Evolutionary conservation across 2,888 invertebrate species (phyloP), one percentile per base, ranked within the genome.

Genomic region (Mythimna lalbum): DNA sequence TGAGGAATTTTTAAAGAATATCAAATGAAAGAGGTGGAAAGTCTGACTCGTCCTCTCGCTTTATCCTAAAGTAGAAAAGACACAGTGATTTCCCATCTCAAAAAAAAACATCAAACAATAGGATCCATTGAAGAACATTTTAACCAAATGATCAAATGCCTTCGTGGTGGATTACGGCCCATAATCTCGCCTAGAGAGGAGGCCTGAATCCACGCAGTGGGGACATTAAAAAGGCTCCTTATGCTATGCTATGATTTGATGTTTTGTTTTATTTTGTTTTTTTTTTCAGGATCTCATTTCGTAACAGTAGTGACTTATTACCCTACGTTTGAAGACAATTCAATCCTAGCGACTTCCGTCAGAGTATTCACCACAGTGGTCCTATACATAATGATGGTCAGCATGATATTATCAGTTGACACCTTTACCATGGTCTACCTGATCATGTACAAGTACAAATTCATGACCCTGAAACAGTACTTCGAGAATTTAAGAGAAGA

Each of bases 361-460:
- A 84, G 95, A 72, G 80, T 93, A 3, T 85, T 89, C 27, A 88
- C 85, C 1, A 94, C 96, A 2, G 9, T 87, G 0, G 78, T 92
- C 10, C 82, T 95, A 0, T 84, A 81, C 10, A 7, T 90, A 0
- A 89, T 95, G 90, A 71, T 95, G 90, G 50, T 92, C 21, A 90
- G 89, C 0, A 95, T 96, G 94, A 93, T 93, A 2, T 70, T 93
- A n/a, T 87, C 90, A 0, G 90, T 93, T 0, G 95, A 95, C 69
- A 80, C 88, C 2, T 90, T 92, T 52, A 91, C 92, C 0, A 89
- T 95, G 88, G 81, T 89, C 2, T 90, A 92, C 64, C 84, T 96
- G 19, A 93, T 95, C 12, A 92, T 94, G 84, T 93, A 90, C 69
- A 94, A 94, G 73, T 94, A 94, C 73, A 96, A 96, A 80, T 92